Base-by-base conservation (phyloP, 2,113 vertebrate genomes). In the Pachycephala philippinensis region DNA sequence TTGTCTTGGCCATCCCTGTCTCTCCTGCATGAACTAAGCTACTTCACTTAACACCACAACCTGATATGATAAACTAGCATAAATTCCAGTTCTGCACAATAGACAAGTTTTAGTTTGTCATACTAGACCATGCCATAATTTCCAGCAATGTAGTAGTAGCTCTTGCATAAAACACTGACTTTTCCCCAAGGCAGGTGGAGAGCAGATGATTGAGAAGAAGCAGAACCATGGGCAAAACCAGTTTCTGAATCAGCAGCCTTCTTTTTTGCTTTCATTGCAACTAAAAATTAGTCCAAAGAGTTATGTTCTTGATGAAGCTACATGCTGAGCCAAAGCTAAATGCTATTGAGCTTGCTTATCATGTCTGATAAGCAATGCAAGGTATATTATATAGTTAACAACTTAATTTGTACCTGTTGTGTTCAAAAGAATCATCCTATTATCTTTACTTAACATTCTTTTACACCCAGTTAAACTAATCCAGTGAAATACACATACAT, bases 361-460 rank as follows among this genome's bases (percentile, higher is more conserved):
- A 92, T 64, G 87, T 47, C 76, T 56, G 91, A 96, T 97, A 98
- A 97, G 95, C 93, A 89, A 94, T 93, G 82, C 92, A 91, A 96
- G 82, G 81, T 81, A 78, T 96, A 64, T 87, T 82, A 92, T 45
- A 75, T 59, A 59, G 47, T 96, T 96, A 98, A 95, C 85, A 97
- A 90, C 91, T 89, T 97, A 87, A 86, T 94, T 97, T 95, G 87
- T 97, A 96, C 91, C 85, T 97, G 95, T 57, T 97, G 76, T 90
- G 81, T 72, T 96, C 84, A 94, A 96, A 97, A 17, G 39, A 97
- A 96, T 97, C 84, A 96, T 80, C 59, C 79, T 87, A 97, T 97
- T 97, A 97, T 97, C 97, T 97, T 95, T 86, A 85, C 90, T 95
- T 96, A 96, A 94, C 65, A 94, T 88, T 96, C 94, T 85, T 96